Base-by-base conservation (phyloP, 1,140 invertebrate species). In the Drosophila malerkotliana region DNA sequence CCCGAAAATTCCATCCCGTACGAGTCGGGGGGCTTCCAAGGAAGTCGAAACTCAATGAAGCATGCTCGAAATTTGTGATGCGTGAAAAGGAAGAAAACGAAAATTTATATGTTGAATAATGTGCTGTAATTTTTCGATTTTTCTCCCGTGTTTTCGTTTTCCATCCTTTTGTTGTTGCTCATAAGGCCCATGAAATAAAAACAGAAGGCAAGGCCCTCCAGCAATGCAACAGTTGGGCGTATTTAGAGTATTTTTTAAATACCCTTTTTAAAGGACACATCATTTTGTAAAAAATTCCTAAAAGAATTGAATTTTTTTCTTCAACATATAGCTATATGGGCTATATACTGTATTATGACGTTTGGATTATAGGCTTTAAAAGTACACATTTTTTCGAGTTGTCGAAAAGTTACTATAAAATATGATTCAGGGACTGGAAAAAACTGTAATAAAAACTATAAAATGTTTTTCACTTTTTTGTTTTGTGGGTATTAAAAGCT, bases 21-120 rank as follows among this genome's bases (percentile, higher is more conserved):
- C 45, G 57, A 47, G 58, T 59, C 32, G 28, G 34, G 18, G 18
- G 39, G 21, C 34, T 12, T 54, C 44, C 49, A 62, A 61, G 47
- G 52, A 77, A 77, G 72, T 89, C 64, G 44, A 81, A 88, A 87
- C 48, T 88, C 82, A 88, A 79, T 83, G 82, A 87, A 88, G 79
- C 83, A 83, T 83, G 84, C 51, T 66, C 52, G 72, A 72, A 83
- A 72, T 77, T 79, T 76, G 45, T 77, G 79, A 87, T 75, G 79
- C 82, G 82, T 89, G 45, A 88, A 79, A 56, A 57, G 48, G 60
- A 72, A 45, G 44, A 73, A 71, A 52, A 60, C 54, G 57, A 72
- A 80, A 77, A 54, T 77, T 58, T 76, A 53, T 66, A 79, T 64
- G 34, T 57, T 73, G 68, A 52, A 71, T 71, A 77, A 77, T 68